phyloP scores from a whole-genome alignment of 1,140 invertebrate genomes.

The Diploscapter pachys region DNA sequence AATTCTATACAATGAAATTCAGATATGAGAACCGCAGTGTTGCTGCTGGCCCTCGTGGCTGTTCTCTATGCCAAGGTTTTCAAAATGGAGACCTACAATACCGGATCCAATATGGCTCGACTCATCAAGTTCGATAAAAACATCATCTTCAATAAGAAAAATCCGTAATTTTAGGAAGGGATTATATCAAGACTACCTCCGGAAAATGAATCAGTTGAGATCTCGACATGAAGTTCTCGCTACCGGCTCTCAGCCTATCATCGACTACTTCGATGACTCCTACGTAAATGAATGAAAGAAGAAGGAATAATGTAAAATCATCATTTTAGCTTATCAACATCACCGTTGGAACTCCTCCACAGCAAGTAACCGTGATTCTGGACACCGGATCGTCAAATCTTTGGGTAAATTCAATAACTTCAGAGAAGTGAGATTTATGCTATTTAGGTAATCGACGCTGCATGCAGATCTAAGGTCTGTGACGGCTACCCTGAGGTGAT shows the following conservation, averaged over 20 bases:
- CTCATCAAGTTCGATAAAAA: too few relatives aligned
- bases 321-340: conserved; percentile 43
- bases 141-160: too few relatives aligned
- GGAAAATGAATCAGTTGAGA: too few relatives aligned
- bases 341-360: conserved; percentile 43
- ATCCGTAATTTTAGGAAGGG: too few relatives aligned
- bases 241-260: conserved; percentile 32
- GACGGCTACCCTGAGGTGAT: conserved; percentile 34
- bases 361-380: conserved; percentile 42
- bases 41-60: too few relatives aligned
- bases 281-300: conserved; percentile 9
- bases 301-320: too few relatives aligned
- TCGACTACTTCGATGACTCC: conserved; percentile 45
- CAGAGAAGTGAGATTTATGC: conserved; percentile 45
- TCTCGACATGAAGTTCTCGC: conserved; percentile 6
- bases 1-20: too few relatives aligned
- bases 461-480: conserved; percentile 40
- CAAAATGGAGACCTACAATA: too few relatives aligned
- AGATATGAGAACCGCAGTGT: too few relatives aligned
- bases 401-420: conserved; percentile 43
- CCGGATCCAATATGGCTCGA: too few relatives aligned
- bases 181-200: too few relatives aligned
- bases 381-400: conserved; percentile 49
- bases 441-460: conserved; percentile 45
- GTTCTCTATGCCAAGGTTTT: too few relatives aligned